Base-by-base conservation (phyloP, 2,888 invertebrate genomes). In the Bembecia ichneumoniformis region DNA sequence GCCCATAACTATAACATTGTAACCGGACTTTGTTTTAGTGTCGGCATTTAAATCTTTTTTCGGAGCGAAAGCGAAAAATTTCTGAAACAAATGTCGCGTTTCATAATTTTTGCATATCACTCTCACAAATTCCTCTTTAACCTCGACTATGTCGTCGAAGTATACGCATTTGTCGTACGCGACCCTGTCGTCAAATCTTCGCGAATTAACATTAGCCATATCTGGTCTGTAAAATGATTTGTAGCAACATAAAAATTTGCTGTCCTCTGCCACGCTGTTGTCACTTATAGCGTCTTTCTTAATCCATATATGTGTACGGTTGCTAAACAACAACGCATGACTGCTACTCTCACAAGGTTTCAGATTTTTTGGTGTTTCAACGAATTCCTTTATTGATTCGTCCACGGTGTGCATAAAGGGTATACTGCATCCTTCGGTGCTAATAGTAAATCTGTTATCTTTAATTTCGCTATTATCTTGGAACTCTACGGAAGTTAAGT, bases 1-100 rank as follows among this genome's bases (percentile, higher is more conserved):
- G 3, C 96, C 96, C 43, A 96, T 71, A 44, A 96, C 81, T 55
- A 96, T 79, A 2, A 96, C 88, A 58, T 92, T 95, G 14, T 91
- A 78, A 44, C 63, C 52, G 5, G 58, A 43, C 3, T 48, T 47
- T 46, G 57, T 43, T 15, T 59, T 55, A 0, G 55, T 7, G 49
- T 52, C 49, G 3, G 53, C 52, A 35, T 58, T 48, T 11, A 54
- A 51, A 2, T 58, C 47, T 63, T 70, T 77, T 54, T 83, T 63
- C 34, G 88, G 88, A 13, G 90, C 82, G 64, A 92, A 91, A n/a
- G 88, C 72, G 66, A 91, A 91, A 59, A 89, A 92, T 64, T 93
- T 92, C 52, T 87, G 82, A 63, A 92, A 92, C 3, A 46, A 11
- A 45, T 91, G 72, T 13, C 70, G 60, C 17, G 57, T 64, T 0